A percentile compares a stretch with the other conserved stretches of the same genome.
Evolutionary conservation across 2,113 vertebrate species (phyloP).

Genomic region (Sebastes schlegelii): DNA sequence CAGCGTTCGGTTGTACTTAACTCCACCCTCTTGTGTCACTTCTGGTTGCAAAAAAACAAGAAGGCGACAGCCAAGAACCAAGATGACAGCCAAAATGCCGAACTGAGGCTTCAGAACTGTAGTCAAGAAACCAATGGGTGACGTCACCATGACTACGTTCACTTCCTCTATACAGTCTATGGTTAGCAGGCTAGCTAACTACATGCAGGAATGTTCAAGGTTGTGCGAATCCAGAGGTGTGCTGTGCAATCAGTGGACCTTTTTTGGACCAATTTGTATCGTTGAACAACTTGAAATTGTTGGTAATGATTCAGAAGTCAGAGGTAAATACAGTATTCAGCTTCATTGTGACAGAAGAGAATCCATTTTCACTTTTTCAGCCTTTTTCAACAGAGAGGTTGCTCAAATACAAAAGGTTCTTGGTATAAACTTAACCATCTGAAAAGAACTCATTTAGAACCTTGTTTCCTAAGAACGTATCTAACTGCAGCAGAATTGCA

Average conservation of each 20-base stretch:
- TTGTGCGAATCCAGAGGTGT: neutral
- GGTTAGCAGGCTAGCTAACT: neutral
- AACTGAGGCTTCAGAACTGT: too few relatives aligned
- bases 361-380: neutral
- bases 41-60: too few relatives aligned
- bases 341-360: neutral
- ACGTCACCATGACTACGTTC: too few relatives aligned
- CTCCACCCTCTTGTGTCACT: too few relatives aligned
- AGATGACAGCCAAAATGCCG: too few relatives aligned
- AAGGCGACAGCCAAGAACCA: too few relatives aligned
- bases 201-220: neutral
- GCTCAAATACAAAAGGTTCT: neutral
- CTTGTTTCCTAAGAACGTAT: slow-evolving; percentile 15
- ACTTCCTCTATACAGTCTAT: too few relatives aligned
- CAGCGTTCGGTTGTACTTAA: too few relatives aligned
- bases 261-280: neutral
- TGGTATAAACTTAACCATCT: neutral
- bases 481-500: slow-evolving; percentile 33
- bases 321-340: neutral
- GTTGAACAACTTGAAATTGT: neutral
- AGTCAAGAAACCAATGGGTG: too few relatives aligned
- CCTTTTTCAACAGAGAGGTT: neutral
- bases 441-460: neutral
- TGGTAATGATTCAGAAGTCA: neutral
- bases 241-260: neutral